Evolutionary conservation across 1,140 invertebrate genomes (phyloP), one percentile per base, ranked within the genome.

Genomic region (Drosophila arawakana): DNA sequence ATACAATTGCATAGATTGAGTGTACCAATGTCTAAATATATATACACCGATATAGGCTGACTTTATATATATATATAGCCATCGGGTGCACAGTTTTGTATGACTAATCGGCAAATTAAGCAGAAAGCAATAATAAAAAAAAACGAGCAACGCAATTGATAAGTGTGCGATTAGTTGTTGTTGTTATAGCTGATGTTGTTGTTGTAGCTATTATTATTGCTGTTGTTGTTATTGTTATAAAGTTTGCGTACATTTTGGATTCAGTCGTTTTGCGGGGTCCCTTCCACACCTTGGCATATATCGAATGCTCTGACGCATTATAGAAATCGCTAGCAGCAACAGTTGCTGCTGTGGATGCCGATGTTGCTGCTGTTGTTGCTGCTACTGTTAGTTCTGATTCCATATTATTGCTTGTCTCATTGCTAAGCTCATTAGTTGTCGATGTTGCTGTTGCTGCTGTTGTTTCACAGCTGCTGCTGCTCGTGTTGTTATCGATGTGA

Each of bases 261-360:
- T 92, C 91, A 80, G 91, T 90, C 37, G 91, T 74, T 83, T 92
- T 92, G 58, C 88, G 86, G 11, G 91, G 91, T 79, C 91, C 91
- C 75, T 92, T 92, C 91, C 91, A 92, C 54, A 92, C 91, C 80
- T 92, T 92, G 57, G 91, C 91, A 63, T 92, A 92, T 39, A 92
- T 91, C 13, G 91, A 92, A 55, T 91, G 84, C 76, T 92, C 91
- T 18, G 81, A 78, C 6, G 74, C 80, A 59, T 83, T 77, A 59
- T 71, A 77, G 54, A 74, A 76, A 50, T 71, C 65, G 55, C 57
- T 72, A 15, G 63, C 54, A 15, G 72, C 8, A 43, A 52, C 5
- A 11, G 25, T 62, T 55, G 46, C 55, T 66, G 68, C 54, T 49
- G 69, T 65, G 58, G n/a, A 6, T 57, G 62, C 8, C 15, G 25